Evolutionary conservation across 2,113 vertebrate genomes (phyloP).

Genomic region (Craseonycteris thonglongyai): DNA sequence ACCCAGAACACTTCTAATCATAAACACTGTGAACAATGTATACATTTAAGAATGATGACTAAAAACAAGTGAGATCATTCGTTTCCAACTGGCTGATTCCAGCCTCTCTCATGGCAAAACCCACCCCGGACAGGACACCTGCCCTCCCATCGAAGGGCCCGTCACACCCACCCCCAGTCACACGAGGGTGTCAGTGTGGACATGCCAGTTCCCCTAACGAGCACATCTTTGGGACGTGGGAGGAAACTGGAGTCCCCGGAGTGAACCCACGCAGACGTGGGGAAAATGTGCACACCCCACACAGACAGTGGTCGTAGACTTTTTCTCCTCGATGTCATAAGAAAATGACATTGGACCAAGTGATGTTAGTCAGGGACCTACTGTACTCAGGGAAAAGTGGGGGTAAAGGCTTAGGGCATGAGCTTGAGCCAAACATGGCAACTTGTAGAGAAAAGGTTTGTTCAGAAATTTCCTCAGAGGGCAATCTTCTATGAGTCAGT

Average conservation of each 20-base stretch:
- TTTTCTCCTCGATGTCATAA: no score
- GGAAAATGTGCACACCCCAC: not conserved
- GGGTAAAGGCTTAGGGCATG: not conserved
- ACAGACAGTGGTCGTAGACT: not conserved
- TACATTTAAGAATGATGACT: not conserved
- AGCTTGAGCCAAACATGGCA: not conserved
- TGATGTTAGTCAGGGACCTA: not conserved
- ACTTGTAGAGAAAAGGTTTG: not conserved
- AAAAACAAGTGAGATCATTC: not conserved
- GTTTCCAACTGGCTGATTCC: not conserved
- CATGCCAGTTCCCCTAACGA: fast-evolving
- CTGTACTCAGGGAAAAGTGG: not conserved
- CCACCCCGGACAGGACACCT: not conserved
- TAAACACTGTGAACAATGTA: not conserved
- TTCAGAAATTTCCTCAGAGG: not conserved
- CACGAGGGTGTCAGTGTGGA: not conserved
- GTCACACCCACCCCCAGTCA: not conserved
- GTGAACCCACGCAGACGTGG: not conserved
- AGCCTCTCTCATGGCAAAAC: not conserved
- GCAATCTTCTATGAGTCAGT: not conserved
- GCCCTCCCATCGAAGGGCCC: not conserved
- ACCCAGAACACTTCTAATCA: not conserved
- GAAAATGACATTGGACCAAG: no score
- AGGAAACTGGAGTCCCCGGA: not conserved
- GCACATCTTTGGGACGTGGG: not conserved